phyloP scores from a whole-genome alignment of 2,113 vertebrate genomes.

The Alectura lathami region DNA sequence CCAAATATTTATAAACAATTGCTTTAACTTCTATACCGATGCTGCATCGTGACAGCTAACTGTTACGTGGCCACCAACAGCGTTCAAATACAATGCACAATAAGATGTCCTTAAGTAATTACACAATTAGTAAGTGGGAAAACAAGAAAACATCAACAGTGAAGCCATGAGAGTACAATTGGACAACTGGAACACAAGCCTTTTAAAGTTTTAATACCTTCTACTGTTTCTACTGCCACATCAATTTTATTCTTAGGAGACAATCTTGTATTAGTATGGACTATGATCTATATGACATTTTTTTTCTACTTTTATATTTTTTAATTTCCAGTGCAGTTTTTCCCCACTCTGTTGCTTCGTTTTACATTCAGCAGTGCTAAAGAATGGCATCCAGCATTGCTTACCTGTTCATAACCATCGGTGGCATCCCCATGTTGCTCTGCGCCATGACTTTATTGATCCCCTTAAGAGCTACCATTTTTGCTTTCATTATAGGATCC shows the following conservation, averaged over 20 bases:
- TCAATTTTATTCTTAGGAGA: neutral
- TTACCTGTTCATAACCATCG: constrained; percentile 93
- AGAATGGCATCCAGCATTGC: neutral
- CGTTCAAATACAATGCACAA: fast-evolving
- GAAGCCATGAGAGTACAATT: neutral
- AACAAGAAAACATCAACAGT: neutral
- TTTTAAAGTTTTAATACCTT: neutral
- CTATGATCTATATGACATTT: fast-evolving
- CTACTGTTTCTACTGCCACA: neutral
- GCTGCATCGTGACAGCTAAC: neutral
- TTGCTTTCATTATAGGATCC: constrained; percentile 98
- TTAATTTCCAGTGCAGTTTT: neutral
- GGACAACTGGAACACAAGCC: neutral
- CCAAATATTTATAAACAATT: neutral
- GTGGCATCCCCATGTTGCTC: constrained; percentile 86
- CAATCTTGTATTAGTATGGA: neutral
- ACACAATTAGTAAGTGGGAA: neutral
- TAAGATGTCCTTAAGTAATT: neutral
- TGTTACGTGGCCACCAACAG: fast-evolving
- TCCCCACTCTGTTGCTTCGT: neutral
- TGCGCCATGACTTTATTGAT: constrained; percentile 99
- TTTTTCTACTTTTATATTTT: neutral
- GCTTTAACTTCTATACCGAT: neutral
- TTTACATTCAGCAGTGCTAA: neutral
- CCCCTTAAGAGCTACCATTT: constrained; percentile 97